phyloP scores from a whole-genome alignment of 2,797 vertebrate genomes.

The Clarias platycephalus region DNA sequence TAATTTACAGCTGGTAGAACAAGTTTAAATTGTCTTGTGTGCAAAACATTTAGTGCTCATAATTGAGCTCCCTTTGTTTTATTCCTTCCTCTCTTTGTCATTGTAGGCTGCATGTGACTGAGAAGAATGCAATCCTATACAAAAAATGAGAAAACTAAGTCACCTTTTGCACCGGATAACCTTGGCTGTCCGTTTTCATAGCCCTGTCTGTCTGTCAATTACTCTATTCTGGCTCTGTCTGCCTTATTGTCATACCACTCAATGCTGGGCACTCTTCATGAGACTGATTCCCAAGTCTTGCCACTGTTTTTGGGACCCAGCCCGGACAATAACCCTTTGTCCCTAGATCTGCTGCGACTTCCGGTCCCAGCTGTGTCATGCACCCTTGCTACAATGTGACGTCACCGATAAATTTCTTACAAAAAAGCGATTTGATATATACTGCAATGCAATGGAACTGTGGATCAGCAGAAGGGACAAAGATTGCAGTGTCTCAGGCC shows the following conservation, averaged over 20 bases:
- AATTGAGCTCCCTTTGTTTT: conserved; percentile 12
- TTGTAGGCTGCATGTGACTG: not conserved
- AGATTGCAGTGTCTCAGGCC: not conserved
- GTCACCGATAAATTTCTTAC: conserved; percentile 31
- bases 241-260: conserved; percentile 49
- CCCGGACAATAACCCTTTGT: conserved; percentile 63
- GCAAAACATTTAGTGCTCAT: not conserved
- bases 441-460: not conserved
- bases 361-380: conserved; percentile 43
- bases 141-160: not conserved
- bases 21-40: not conserved
- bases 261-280: conserved; percentile 48
- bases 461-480: conserved; percentile 10
- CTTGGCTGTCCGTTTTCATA: conserved; percentile 33
- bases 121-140: conserved; percentile 18
- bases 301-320: conserved; percentile 33
- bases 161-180: conserved; percentile 28
- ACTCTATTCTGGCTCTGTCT: conserved; percentile 34
- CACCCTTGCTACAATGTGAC: conserved; percentile 16
- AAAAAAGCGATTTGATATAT: conserved; percentile 1
- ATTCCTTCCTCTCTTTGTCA: conserved; percentile 43
- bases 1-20: not conserved
- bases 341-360: conserved; percentile 54
- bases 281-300: conserved; percentile 56
- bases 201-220: conserved; percentile 12